A percentile compares a stretch with the other conserved stretches of the same genome.
Evolutionary conservation across 2,888 invertebrate species (phyloP).

Genomic region (Dorcus hopei): DNA sequence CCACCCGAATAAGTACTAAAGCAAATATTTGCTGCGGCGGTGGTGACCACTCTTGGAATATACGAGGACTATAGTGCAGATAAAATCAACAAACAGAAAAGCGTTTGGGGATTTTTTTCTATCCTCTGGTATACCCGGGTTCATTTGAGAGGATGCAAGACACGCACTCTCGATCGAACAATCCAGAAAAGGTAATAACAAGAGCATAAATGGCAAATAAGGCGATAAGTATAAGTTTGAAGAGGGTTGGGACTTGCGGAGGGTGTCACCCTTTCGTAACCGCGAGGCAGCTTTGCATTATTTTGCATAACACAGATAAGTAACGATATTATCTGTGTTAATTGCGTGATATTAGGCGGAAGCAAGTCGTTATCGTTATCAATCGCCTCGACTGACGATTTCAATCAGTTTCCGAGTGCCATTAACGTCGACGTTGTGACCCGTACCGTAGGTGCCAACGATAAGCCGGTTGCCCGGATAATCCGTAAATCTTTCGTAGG

Average conservation of each 20-base stretch:
- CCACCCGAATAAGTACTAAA: conserved; percentile 4
- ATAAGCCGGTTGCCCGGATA: conserved; percentile 11
- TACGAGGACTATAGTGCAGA: no score
- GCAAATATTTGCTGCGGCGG: conserved; percentile 11
- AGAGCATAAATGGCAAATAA: no score
- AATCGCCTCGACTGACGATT: conserved; percentile 12
- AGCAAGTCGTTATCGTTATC: conserved; percentile 12
- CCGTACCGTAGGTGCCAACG: conserved; percentile 12
- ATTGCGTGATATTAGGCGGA: conserved; percentile 12
- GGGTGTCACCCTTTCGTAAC: no score
- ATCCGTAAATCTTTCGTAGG: conserved; percentile 14
- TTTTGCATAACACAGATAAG: background rate
- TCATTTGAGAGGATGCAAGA: no score
- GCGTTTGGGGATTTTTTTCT: no score
- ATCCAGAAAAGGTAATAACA: no score
- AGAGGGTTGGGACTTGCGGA: no score
- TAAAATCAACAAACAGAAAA: no score
- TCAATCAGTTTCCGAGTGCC: conserved; percentile 9
- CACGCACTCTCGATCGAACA: no score
- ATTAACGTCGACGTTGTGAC: conserved; percentile 13
- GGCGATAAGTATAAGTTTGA: no score
- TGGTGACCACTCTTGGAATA: background rate
- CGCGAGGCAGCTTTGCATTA: background rate
- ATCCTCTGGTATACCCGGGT: no score
- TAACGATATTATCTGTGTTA: conserved; percentile 3